A percentile compares a stretch with the other conserved stretches of the same genome.
Conservation (phyloP, 2,113 vertebrate genomes). For the Galemys pyrenaicus region DNA sequence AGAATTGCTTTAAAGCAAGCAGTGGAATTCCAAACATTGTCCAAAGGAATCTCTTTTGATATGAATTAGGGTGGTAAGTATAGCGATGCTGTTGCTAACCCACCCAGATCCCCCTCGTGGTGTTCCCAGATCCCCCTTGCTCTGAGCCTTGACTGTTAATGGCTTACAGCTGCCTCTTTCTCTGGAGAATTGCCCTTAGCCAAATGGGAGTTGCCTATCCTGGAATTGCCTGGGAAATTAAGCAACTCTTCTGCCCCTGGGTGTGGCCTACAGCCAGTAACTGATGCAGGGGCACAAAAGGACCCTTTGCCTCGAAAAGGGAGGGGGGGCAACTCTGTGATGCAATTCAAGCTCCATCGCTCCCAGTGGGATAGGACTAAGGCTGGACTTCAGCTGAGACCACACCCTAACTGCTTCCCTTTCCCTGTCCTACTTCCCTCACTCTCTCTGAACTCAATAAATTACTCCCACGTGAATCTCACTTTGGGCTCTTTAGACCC, state of each 20-base stretch:
- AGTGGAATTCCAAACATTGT: background rate
- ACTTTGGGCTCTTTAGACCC: background rate
- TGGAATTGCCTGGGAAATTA: conserved; percentile 68
- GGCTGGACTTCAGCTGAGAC: conserved; percentile 13
- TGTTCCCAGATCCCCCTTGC: conserved; percentile 4
- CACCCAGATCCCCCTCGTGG: background rate
- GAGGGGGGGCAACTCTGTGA: conserved; percentile 8
- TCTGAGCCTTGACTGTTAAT: conserved; percentile 48
- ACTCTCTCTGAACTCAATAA: background rate
- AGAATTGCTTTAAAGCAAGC: conserved; percentile 23
- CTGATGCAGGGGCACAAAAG: conserved; percentile 30
- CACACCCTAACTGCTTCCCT: background rate
- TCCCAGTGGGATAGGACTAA: background rate
- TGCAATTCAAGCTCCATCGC: conserved; percentile 3
- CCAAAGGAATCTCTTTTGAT: conserved; percentile 8
- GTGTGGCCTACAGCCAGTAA: conserved; percentile 41
- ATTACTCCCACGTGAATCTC: conserved; percentile 30
- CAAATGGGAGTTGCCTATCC: conserved; percentile 66
- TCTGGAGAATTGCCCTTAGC: conserved; percentile 56
- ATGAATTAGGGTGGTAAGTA: background rate
- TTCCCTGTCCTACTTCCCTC: background rate
- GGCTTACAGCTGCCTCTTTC: conserved; percentile 65
- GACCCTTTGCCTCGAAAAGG: conserved; percentile 64
- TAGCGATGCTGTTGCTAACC: background rate
- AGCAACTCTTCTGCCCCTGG: conserved; percentile 48